phyloP scores from a whole-genome alignment of 2,888 invertebrate genomes.

The Xylophagus ater region DNA sequence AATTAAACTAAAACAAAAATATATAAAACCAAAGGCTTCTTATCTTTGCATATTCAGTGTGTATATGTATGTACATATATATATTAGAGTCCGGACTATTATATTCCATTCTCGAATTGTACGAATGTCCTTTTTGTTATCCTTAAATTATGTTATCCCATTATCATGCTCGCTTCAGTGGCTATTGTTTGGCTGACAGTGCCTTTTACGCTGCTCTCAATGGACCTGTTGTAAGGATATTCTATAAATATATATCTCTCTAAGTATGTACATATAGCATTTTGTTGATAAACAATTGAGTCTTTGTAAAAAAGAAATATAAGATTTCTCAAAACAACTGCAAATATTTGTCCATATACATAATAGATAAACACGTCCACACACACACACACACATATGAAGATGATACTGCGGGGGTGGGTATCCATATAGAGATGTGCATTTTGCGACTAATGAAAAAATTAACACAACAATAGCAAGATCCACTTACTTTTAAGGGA shows the following conservation, averaged over 20 bases:
- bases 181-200: slow-evolving; percentile 6
- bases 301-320: too few relatives aligned
- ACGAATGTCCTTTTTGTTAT: slow-evolving; percentile 8
- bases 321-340: too few relatives aligned
- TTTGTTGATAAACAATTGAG: slow-evolving; percentile 11
- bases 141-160: slow-evolving; percentile 11
- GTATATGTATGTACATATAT: slow-evolving; percentile 1
- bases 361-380: too few relatives aligned
- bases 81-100: not conserved
- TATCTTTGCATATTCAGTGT: slow-evolving; percentile 12
- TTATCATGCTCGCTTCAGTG: not conserved
- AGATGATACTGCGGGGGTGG: not conserved
- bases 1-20: too few relatives aligned
- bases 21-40: slow-evolving; percentile 7
- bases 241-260: too few relatives aligned
- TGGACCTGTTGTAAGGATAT: slow-evolving; percentile 5
- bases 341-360: too few relatives aligned
- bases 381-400: not conserved
- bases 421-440: slow-evolving; percentile 1
- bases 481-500: slow-evolving; percentile 9
- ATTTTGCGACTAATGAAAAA: slow-evolving; percentile 11
- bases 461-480: slow-evolving; percentile 11
- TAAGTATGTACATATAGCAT: too few relatives aligned
- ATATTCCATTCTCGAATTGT: slow-evolving; percentile 1
- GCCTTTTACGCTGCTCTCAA: slow-evolving; percentile 3